These are phyloP conservation scores for Elephantulus edwardii DNA, from an alignment of 2,113 vertebrate genomes.

Conservation along the genomic window DNA sequence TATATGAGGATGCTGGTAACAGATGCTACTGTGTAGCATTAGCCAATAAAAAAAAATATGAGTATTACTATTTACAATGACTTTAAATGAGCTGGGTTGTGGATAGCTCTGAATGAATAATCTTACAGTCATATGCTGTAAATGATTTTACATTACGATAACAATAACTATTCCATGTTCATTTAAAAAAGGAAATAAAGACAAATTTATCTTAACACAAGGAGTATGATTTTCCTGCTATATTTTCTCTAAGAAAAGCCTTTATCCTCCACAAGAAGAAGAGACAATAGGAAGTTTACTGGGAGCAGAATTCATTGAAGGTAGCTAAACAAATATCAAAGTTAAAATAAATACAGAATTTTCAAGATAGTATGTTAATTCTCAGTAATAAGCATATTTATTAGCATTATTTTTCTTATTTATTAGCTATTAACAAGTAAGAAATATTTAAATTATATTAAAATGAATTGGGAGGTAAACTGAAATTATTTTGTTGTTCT, in stretches of 20 bases:
- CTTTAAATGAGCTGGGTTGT: conserved; percentile 58
- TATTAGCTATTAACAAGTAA: not conserved
- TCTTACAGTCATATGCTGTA: conserved; percentile 35
- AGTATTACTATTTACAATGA: conserved; percentile 74
- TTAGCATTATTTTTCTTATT: not conserved
- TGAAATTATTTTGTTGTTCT: not conserved
- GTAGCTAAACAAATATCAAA: not conserved
- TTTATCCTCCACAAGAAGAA: not conserved
- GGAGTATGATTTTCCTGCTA: not conserved
- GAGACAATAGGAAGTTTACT: conserved; percentile 14
- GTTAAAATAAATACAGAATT: not conserved
- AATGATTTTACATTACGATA: conserved; percentile 42
- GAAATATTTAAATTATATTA: conserved; percentile 20
- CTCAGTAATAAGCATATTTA: not conserved
- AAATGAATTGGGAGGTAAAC: not conserved
- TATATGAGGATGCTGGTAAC: conserved; percentile 80
- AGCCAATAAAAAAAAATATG: conserved; percentile 78
- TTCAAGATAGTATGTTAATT: not conserved
- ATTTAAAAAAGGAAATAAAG: conserved; percentile 22
- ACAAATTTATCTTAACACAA: conserved; percentile 33
- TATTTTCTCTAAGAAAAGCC: not conserved
- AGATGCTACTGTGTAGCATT: conserved; percentile 80
- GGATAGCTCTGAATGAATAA: conserved; percentile 59
- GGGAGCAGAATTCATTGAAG: not conserved
- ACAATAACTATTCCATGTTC: not conserved